Base-by-base conservation (phyloP, 2,888 invertebrate genomes). In the Arge pagana region DNA sequence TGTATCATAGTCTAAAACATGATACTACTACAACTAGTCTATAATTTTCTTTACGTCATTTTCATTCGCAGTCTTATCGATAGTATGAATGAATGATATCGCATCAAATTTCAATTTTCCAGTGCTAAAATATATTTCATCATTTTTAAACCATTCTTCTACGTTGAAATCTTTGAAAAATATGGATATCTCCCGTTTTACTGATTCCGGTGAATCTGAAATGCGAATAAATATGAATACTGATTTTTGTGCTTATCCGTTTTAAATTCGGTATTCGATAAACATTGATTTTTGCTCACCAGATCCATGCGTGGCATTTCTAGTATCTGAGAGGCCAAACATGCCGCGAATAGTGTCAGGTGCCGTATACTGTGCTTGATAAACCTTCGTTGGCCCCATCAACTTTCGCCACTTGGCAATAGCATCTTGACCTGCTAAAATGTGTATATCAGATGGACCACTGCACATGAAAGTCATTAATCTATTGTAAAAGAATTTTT, bases 281-380 rank as follows among this genome's bases (percentile, higher is more conserved):
- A n/a, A n/a, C n/a, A n/a, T n/a, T n/a, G n/a, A n/a, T n/a, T n/a
- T n/a, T n/a, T n/a, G 53, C 51, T 52, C 81, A 87, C 93, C 94
- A 71, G 96, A 95, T 11, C 96, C 96, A 79, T 97, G 97, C 7
- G 90, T 88, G 2, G 91, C 93, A 80, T 97, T 97, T 65, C 96
- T 84, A 0, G 97, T 96, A 72, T 97, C 97, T 0, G 96, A 92
- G 13, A 96, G 79, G 0, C 96, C 96, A 79, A 88, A 93, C 68
- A 82, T 80, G 2, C 92, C 92, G 63, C 97, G 80, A 56, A 97
- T 85, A 48, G 88, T 85, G 48, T 87, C 74, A 0, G 95, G 95
- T 49, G 87, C 83, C 51, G 84, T 83, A 68, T 86, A 90, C 54
- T 92, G 87, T 0, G 92, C 87, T 72, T 86, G 87, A 68, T 81